Evolutionary conservation across 2,113 vertebrate genomes (phyloP).

Genomic region (Orcinus orca): DNA sequence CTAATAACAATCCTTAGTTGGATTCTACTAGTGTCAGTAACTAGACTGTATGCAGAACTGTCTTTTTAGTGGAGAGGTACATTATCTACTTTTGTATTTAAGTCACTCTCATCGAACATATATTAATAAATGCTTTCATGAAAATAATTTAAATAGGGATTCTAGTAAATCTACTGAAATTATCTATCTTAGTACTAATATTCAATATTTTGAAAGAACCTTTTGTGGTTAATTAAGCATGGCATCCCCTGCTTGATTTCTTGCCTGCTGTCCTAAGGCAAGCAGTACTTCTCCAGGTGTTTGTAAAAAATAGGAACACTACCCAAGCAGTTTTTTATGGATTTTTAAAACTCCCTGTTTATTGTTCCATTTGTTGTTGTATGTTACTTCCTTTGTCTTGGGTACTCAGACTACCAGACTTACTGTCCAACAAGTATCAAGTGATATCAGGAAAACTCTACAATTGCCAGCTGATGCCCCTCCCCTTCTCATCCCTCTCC

Average conservation of each 20-base stretch:
- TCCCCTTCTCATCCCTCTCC: neutral
- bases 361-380: neutral
- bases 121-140: neutral
- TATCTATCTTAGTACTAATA: conserved; percentile 43
- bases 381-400: neutral
- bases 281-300: conserved; percentile 48
- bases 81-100: conserved; percentile 7
- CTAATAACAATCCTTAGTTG: neutral
- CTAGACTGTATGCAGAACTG: neutral
- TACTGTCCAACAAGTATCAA: neutral
- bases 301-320: conserved; percentile 47
- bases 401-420: neutral
- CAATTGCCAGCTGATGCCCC: neutral
- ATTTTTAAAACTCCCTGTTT: neutral
- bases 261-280: conserved; percentile 66
- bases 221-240: conserved; percentile 59
- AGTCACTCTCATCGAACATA: neutral
- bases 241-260: neutral
- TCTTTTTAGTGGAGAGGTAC: neutral
- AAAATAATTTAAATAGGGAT: neutral
- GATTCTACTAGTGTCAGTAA: neutral
- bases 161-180: conserved; percentile 18
- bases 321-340: too few relatives aligned
- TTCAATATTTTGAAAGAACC: conserved; percentile 51
- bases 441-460: neutral